Percentiles rank a stretch among this genome's conserved stretches.
These are phyloP conservation scores for Porites cylindrica DNA, from an alignment of 92 coral and sea anemone species.

Conservation along the genomic window DNA sequence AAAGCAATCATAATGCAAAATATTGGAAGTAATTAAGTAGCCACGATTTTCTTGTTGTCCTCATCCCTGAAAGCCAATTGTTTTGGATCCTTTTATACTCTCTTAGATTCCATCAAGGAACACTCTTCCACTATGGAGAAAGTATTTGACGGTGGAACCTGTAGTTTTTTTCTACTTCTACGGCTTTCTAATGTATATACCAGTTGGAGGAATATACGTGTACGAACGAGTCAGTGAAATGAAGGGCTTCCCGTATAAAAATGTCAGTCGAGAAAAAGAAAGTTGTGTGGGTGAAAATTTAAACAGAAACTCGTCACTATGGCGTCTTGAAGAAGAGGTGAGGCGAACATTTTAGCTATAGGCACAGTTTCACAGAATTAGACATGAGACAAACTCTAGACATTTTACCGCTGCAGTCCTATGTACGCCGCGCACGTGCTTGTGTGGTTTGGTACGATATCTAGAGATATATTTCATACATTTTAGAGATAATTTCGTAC, in stretches of 20 bases:
- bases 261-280: background rate
- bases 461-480: no score
- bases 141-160: slow-evolving; percentile 78
- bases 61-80: no score
- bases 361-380: background rate
- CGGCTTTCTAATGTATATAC: slow-evolving; percentile 73
- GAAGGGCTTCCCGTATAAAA: slow-evolving; percentile 74
- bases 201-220: slow-evolving; percentile 71
- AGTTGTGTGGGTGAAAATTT: slow-evolving; percentile 13
- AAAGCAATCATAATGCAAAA: no score
- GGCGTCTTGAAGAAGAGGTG: slow-evolving; percentile 33
- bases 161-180: slow-evolving; percentile 82
- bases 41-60: no score
- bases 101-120: background rate
- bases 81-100: background rate
- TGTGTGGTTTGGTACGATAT: no score
- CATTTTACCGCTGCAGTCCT: no score
- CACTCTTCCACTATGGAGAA: slow-evolving; percentile 40
- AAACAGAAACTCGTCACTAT: slow-evolving; percentile 2
- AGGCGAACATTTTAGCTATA: background rate
- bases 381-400: no score
- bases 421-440: no score
- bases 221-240: slow-evolving; percentile 74
- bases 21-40: no score
- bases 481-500: no score